phyloP scores from a whole-genome alignment of 2,797 vertebrate species.

The Sparidentex hasta region DNA sequence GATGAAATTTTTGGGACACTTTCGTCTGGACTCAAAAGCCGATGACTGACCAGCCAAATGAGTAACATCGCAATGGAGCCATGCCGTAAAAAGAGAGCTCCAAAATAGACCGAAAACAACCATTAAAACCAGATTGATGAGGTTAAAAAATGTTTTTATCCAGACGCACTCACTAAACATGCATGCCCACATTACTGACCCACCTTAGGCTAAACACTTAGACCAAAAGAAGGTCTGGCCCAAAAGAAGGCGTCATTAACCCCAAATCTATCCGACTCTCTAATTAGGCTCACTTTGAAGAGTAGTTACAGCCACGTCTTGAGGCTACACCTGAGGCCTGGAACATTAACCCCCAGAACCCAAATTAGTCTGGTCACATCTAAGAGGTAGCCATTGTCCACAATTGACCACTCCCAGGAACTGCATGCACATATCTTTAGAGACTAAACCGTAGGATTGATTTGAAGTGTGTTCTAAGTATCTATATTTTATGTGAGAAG shows the following conservation, averaged over 20 bases:
- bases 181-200: conserved; percentile 26
- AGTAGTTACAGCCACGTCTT: conserved; percentile 41
- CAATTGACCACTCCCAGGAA: background rate
- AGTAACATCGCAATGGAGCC: background rate
- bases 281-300: conserved; percentile 73
- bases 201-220: conserved; percentile 49
- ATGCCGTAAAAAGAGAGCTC: background rate
- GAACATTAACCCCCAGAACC: conserved; percentile 45
- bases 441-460: background rate
- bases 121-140: background rate
- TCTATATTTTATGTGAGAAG: background rate
- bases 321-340: conserved; percentile 53
- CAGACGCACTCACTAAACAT: conserved; percentile 8
- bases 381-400: conserved; percentile 22
- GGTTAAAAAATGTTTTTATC: background rate
- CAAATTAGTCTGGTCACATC: conserved; percentile 30
- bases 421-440: background rate
- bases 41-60: background rate
- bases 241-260: conserved; percentile 60
- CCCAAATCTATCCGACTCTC: conserved; percentile 53
- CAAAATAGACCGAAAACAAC: background rate
- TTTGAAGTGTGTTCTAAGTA: background rate
- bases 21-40: background rate
- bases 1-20: background rate
- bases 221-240: conserved; percentile 41